These are phyloP conservation scores for Orientallactaga bullata DNA, from an alignment of 2,113 vertebrate genomes.

Conservation along the genomic window DNA sequence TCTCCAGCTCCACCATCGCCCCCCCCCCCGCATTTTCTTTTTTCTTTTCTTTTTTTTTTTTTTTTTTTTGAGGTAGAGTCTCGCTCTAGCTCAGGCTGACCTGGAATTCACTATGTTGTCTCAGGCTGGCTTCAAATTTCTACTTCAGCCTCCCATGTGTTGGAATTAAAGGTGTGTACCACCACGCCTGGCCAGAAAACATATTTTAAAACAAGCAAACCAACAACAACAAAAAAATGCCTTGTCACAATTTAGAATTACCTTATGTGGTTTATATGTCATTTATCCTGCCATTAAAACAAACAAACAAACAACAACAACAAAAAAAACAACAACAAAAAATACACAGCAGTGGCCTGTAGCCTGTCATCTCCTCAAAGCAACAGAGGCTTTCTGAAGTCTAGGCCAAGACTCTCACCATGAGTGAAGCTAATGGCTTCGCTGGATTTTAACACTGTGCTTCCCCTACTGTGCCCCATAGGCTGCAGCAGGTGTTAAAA, in stretches of 20 bases:
- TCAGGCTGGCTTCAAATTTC: too few relatives aligned
- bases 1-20: too few relatives aligned
- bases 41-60: too few relatives aligned
- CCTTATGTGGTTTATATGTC: neutral
- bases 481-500: neutral
- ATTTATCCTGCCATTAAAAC: neutral
- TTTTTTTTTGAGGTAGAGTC: too few relatives aligned
- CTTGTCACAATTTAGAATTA: neutral
- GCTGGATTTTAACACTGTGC: neutral
- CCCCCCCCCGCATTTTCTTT: too few relatives aligned
- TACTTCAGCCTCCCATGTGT: too few relatives aligned
- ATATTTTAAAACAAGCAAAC: conserved; percentile 54
- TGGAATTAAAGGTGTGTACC: too few relatives aligned
- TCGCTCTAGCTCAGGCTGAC: too few relatives aligned
- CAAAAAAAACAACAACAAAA: conserved; percentile 28
- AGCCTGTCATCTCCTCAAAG: neutral
- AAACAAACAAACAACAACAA: too few relatives aligned
- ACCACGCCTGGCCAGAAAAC: neutral
- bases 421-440: neutral
- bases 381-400: neutral
- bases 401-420: neutral
- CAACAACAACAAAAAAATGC: neutral
- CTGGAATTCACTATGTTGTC: too few relatives aligned
- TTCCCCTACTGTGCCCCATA: neutral
- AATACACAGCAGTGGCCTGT: neutral